Evolutionary conservation across 2,797 vertebrate species (phyloP), one percentile per base, ranked within the genome.

Genomic region (Sebastes trivittatus): DNA sequence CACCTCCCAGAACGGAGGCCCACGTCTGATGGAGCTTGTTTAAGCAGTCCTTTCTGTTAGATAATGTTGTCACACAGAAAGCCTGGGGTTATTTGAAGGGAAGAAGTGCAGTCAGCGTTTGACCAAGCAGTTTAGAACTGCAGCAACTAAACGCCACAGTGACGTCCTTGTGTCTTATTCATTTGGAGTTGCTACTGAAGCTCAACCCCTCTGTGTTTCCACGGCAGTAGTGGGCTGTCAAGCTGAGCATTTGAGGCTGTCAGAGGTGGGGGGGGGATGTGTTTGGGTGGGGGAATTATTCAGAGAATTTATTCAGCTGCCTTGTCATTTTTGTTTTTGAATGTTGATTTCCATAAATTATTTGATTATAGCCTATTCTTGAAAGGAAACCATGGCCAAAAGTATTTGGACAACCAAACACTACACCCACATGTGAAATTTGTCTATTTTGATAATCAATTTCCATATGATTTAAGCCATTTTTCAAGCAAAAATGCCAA

Each of bases 31-130:
- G 36, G 80, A 46, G 27, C 56, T 11, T 70, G 42, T 42, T 61
- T 34, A 20, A 55, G 27, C 75, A 69, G 75, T 90, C 68, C 30
- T 70, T 11, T 65, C 59, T 36, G 30, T 2, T 8, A 59, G 71
- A 78, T 73, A 65, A 61, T 29, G 52, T 42, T 22, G 65, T 72
- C 22, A 62, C 65, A 73, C 62, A 23, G 29, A 54, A 32, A 60
- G 63, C 52, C 65, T 6, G 6, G 32, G 60, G 64, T 38, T 42
- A 25, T 75, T 55, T 64, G 34, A 64, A 68, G 32, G 22, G 30
- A 66, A 60, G 30, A 61, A 32, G 38, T 25, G 10, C 11, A 7
- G 14, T 68, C 54, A 70, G 68, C 58, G 23, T 77, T 36, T 63
- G 64, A 74, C 54, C 1, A 20, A 63, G 29, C 58, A 27, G 54